Evolutionary conservation across 2,113 vertebrate species (phyloP).

Genomic region (Psittacus erithacus): DNA sequence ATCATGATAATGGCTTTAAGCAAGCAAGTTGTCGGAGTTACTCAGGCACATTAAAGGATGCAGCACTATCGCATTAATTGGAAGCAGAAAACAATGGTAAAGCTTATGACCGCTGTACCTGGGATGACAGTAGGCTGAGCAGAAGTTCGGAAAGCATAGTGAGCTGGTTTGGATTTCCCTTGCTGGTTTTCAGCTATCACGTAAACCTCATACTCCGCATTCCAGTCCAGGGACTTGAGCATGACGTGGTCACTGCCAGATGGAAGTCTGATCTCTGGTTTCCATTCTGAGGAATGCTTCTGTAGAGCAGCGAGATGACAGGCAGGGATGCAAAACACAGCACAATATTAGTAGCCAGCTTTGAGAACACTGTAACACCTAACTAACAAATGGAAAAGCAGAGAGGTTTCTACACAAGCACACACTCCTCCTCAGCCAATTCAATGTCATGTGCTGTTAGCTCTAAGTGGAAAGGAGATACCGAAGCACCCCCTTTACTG

Average conservation of each 20-base stretch:
- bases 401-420: not conserved
- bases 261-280: constrained; percentile 89
- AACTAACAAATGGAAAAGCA: not conserved
- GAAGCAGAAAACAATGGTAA: constrained; percentile 59
- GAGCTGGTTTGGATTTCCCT: constrained; percentile 88
- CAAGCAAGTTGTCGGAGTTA: constrained; percentile 76
- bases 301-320: constrained; percentile 5
- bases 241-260: constrained; percentile 84
- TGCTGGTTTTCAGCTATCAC: constrained; percentile 95
- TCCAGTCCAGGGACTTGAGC: constrained; percentile 90
- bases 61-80: constrained; percentile 72
- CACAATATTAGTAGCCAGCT: not conserved
- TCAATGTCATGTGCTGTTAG: accelerated
- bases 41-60: constrained; percentile 74
- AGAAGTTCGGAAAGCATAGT: constrained; percentile 85
- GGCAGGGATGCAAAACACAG: not conserved
- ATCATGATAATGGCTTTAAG: constrained; percentile 75
- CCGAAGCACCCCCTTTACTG: not conserved
- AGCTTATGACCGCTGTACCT: constrained; percentile 78
- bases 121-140: constrained; percentile 88
- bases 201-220: constrained; percentile 89
- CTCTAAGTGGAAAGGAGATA: not conserved
- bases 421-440: not conserved
- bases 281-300: constrained; percentile 86
- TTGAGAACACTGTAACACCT: not conserved